Evolutionary conservation across 1,140 invertebrate species (phyloP).

Genomic region (Pseudomyrmex gracilis): DNA sequence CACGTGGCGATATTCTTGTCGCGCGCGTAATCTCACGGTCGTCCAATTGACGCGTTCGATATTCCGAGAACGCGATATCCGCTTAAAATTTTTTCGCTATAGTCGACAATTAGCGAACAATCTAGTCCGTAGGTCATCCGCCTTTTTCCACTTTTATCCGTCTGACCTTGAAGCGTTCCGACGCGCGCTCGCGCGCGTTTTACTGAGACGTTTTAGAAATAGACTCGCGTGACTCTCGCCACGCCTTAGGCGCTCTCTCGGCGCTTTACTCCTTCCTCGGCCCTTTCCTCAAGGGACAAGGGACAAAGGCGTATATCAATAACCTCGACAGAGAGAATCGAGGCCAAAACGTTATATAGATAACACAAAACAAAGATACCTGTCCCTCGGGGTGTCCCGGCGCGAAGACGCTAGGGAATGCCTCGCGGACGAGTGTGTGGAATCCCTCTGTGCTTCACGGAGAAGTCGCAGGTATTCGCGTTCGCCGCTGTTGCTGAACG

Average conservation of each 20-base stretch:
- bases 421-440: conserved; percentile 93
- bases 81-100: not conserved
- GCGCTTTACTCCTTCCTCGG: not conserved
- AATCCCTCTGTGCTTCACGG: conserved; percentile 94
- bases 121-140: not conserved
- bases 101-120: not conserved
- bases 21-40: not conserved
- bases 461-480: conserved; percentile 94
- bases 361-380: conserved; percentile 70
- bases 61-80: not conserved
- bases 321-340: too few relatives aligned
- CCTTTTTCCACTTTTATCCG: conserved; percentile 29
- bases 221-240: conserved; percentile 2
- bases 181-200: not conserved
- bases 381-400: conserved; percentile 87
- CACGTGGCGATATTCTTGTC: not conserved
- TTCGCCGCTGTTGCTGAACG: conserved; percentile 85
- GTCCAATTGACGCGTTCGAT: not conserved
- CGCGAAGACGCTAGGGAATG: conserved; percentile 93
- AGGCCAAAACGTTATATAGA: too few relatives aligned
- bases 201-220: conserved; percentile 40
- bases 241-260: conserved; percentile 42
- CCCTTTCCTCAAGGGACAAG: not conserved
- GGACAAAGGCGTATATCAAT: not conserved
- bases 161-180: conserved; percentile 6